phyloP scores from a whole-genome alignment of 2,113 vertebrate genomes.

The Marmota flaviventris region DNA sequence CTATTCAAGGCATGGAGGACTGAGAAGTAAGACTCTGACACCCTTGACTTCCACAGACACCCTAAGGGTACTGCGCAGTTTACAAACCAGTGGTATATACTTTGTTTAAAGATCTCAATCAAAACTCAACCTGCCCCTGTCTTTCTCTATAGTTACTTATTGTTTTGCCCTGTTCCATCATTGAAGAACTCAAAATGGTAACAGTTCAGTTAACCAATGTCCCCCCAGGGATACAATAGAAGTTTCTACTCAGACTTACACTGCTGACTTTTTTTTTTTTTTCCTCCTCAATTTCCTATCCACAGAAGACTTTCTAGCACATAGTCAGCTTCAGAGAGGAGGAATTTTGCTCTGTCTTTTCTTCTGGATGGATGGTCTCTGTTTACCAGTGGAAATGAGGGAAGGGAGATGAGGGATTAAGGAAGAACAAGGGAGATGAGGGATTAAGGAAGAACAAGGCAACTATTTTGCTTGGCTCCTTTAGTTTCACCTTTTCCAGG shows the following conservation, averaged over 20 bases:
- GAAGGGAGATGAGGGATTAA: neutral
- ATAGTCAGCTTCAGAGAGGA: neutral
- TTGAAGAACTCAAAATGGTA: neutral
- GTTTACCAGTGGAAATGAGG: neutral
- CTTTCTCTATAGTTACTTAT: neutral
- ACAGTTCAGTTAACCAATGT: neutral
- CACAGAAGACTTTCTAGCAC: neutral
- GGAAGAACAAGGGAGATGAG: neutral
- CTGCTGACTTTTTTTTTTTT: neutral
- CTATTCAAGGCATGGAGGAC: slow-evolving; percentile 88
- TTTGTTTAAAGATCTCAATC: neutral
- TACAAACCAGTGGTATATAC: neutral
- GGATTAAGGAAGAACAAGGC: neutral
- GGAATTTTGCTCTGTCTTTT: neutral
- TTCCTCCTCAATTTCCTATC: neutral
- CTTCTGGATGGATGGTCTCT: neutral
- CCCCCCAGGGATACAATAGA: neutral
- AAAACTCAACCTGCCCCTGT: neutral
- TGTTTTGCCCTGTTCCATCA: neutral
- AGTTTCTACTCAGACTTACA: neutral
- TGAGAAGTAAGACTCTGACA: slow-evolving; percentile 85
- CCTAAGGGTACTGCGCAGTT: neutral
- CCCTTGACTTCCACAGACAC: neutral
- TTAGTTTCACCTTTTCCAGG: neutral
- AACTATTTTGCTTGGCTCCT: neutral